phyloP scores from a whole-genome alignment of 2,888 invertebrate genomes.

The Sarcophaga caerulescens region DNA sequence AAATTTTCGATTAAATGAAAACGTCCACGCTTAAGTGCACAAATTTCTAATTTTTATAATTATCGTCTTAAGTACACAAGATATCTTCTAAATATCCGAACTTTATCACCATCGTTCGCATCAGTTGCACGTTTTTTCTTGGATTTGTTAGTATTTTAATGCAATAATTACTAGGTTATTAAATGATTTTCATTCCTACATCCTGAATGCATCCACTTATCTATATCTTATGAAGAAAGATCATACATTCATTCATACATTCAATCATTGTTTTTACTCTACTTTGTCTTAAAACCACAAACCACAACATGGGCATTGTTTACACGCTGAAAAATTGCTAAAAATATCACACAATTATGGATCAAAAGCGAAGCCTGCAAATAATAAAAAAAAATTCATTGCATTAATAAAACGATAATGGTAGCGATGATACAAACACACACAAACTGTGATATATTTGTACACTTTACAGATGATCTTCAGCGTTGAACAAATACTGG shows the following conservation, averaged over 20 bases:
- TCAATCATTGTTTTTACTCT: too few species aligned
- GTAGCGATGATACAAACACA: not conserved
- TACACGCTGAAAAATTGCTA: not conserved
- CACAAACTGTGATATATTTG: not conserved
- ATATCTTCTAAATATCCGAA: too few species aligned
- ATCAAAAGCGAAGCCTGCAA: conserved; percentile 31
- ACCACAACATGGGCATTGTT: conserved; percentile 54
- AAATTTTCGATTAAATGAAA: too few species aligned
- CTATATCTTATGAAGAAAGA: not conserved
- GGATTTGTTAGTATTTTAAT: too few species aligned
- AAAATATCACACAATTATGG: conserved; percentile 38
- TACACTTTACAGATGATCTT: conserved; percentile 48
- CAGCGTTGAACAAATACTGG: conserved; percentile 43
- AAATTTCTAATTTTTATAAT: too few species aligned
- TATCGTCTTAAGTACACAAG: too few species aligned
- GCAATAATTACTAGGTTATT: too few species aligned
- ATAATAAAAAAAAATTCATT: not conserved
- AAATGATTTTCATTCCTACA: too few species aligned
- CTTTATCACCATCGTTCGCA: too few species aligned
- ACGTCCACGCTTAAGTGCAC: too few species aligned
- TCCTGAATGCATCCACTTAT: too few species aligned
- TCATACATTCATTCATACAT: not conserved
- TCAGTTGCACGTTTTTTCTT: too few species aligned
- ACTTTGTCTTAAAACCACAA: conserved; percentile 19
- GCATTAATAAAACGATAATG: not conserved